phyloP scores from a whole-genome alignment of 2,797 vertebrate species.

The Myotis myotis region DNA sequence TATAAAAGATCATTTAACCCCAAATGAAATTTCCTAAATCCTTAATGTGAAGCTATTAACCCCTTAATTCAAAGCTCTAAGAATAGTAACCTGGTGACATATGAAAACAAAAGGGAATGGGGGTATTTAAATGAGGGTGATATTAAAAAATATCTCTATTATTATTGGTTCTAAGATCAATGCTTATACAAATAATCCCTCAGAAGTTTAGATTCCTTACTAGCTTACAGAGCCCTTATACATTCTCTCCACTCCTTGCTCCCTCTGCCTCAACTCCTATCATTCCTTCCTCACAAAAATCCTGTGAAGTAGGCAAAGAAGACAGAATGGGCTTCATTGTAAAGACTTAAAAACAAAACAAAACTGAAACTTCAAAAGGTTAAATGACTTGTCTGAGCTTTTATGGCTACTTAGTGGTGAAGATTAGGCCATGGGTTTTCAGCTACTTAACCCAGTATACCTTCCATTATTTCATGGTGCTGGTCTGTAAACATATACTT shows the following conservation, averaged over 20 bases:
- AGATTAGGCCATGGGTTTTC: neutral
- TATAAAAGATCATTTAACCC: slow-evolving; percentile 56
- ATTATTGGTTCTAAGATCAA: neutral
- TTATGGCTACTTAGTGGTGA: neutral
- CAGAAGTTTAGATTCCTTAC: neutral
- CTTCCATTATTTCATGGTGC: neutral
- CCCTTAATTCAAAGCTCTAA: slow-evolving; percentile 66
- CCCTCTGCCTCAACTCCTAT: neutral
- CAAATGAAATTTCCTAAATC: slow-evolving; percentile 55
- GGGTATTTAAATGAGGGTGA: neutral
- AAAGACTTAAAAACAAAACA: neutral
- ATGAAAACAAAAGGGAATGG: slow-evolving; percentile 54
- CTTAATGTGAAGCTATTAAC: slow-evolving; percentile 45
- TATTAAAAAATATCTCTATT: neutral
- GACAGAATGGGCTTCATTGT: neutral
- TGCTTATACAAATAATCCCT: neutral
- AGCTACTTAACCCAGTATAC: neutral
- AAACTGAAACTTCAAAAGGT: neutral
- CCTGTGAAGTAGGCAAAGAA: neutral
- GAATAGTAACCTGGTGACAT: slow-evolving; percentile 35
- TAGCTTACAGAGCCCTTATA: neutral
- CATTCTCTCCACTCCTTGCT: neutral
- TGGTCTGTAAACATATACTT: neutral
- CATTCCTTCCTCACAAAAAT: neutral
- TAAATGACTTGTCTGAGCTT: neutral